Evolutionary conservation across 2,113 vertebrate genomes (phyloP).

Genomic region (Helogale parvula): DNA sequence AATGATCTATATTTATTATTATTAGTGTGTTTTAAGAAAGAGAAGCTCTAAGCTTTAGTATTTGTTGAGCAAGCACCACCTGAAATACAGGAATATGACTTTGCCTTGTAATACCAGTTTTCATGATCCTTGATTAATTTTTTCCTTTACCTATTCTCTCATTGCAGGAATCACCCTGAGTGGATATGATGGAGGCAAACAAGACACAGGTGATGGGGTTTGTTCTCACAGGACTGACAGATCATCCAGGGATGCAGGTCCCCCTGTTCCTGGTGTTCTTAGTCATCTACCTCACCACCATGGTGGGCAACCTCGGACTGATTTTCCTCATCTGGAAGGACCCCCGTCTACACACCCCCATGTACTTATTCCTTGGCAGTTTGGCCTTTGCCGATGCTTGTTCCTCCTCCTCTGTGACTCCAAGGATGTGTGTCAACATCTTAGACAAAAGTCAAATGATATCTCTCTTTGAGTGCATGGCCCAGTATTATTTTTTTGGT

Average conservation of each 20-base stretch:
- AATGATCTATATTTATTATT: neutral
- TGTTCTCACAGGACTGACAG: conserved; percentile 54
- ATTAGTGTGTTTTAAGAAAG: neutral
- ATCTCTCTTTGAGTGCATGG: conserved; percentile 35
- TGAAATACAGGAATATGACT: neutral
- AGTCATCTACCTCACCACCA: conserved; percentile 40
- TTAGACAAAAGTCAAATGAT: neutral
- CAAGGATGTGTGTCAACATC: conserved; percentile 30
- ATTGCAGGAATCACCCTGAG: neutral
- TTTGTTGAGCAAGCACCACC: neutral
- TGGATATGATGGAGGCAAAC: neutral
- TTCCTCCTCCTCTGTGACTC: conserved; percentile 50
- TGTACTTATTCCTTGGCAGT: conserved; percentile 45
- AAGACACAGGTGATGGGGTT: neutral
- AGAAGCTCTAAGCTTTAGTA: neutral
- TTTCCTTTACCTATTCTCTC: neutral
- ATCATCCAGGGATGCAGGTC: neutral
- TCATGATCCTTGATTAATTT: neutral
- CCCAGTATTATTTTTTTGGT: conserved; percentile 59
- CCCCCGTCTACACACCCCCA: conserved; percentile 37
- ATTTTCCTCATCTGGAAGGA: conserved; percentile 53
- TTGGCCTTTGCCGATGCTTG: conserved; percentile 61
- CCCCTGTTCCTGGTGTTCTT: conserved; percentile 45
- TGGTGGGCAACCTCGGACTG: conserved; percentile 45
- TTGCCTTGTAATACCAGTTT: neutral